Conservation (phyloP, 2,888 invertebrate genomes). For the Anthophora plumipes region DNA sequence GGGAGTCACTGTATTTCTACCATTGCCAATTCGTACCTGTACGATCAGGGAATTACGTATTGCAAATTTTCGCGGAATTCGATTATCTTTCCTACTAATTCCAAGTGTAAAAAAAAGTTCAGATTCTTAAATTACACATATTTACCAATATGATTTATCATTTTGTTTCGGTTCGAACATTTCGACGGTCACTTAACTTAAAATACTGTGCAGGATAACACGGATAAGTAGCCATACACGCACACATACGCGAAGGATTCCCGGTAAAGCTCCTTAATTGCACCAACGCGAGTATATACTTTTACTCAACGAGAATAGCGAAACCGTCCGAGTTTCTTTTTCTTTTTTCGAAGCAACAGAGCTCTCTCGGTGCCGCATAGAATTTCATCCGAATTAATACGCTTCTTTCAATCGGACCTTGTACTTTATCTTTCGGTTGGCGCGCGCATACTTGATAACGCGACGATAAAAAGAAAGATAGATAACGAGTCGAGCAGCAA, state of each 20-base stretch:
- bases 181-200: not conserved
- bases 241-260: slow-evolving; percentile 59
- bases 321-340: slow-evolving; percentile 44
- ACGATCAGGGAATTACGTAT: no score
- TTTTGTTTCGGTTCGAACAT: slow-evolving; percentile 4
- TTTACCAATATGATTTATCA: not conserved
- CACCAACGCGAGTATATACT: slow-evolving; percentile 55
- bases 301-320: slow-evolving; percentile 57
- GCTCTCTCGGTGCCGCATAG: not conserved
- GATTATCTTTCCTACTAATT: no score
- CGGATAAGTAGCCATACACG: slow-evolving; percentile 17
- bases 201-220: slow-evolving; percentile 26
- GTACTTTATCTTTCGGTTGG: not conserved
- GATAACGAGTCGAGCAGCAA: slow-evolving; percentile 4
- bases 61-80: no score
- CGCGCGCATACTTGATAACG: not conserved
- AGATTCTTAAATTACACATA: not conserved
- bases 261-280: slow-evolving; percentile 55
- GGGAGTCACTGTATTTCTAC: no score
- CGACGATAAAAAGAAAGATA: not conserved
- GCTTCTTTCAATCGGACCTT: not conserved
- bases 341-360: not conserved
- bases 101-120: no score
- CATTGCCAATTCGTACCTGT: no score
- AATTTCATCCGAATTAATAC: slow-evolving; percentile 35